Evolutionary conservation across 2,113 vertebrate species (phyloP), one percentile per base, ranked within the genome.

Genomic region (Todiramphus saurophagus): DNA sequence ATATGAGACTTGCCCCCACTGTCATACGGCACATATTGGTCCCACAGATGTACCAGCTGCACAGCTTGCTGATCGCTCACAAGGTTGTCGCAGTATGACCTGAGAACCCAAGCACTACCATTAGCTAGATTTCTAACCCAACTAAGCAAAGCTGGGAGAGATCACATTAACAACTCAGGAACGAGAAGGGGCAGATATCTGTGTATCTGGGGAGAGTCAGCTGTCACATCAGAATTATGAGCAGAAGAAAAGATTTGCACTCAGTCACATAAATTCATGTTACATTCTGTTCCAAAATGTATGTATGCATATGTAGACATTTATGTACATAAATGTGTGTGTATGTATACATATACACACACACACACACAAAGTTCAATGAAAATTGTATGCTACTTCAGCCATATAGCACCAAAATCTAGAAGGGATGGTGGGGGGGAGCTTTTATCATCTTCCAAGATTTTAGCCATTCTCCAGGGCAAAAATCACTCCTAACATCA

Each of bases 11-110:
- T 58, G 28, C 8, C 13, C 25, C 16, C 20, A 13, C 27, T 33
- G 16, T 23, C 53, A 28, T 15, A 21, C 1, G 7, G 28, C 16
- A 53, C 0, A 1, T 27, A 5, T 15, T 13, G 21, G 30, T 81
- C 50, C 27, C 84, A 72, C 30, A 60, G 63, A 27, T 20, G 13
- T 28, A 35, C 20, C 37, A 15, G 51, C 46, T 74, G n/a, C 13
- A 16, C 20, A 15, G 69, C 50, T 74, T 50, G 39, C 48, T 56
- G 17, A 10, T 7, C 0, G 0, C 79, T 58, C 51, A 39, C 3
- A 3, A 24, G 5, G 17, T 2, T 53, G 14, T 63, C n/a, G 21
- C 7, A 0, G 2, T 8, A 11, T 7, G 11, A 50, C 25, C 58
- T 14, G 27, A 75, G 43, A 73, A 69, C 30, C 46, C 31, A 72